Evolutionary conservation across 2,797 vertebrate genomes (phyloP), one percentile per base, ranked within the genome.

Genomic region (Muscicapa striata): DNA sequence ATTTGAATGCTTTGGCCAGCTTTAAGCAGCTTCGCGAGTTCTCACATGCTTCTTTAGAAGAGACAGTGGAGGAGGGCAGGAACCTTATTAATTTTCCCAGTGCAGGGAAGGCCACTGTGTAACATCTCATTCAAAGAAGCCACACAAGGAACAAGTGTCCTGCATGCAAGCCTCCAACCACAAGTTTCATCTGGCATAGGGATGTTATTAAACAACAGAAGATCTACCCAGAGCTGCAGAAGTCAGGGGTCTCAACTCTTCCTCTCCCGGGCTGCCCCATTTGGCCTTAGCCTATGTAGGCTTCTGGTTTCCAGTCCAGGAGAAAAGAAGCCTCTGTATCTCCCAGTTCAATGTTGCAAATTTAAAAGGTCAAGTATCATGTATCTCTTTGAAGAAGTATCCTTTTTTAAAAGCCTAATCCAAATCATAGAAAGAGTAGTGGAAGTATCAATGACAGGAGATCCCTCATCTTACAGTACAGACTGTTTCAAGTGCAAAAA

Each of bases 51-150:
- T 62, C 64, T 88, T 92, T 43, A 43, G 36, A 90, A 86, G 11
- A 69, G 55, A 30, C 9, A 15, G 22, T 11, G n/a, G 32, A 90
- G 55, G 63, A 79, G 30, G 46, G 43, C 16, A 34, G 15, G 36
- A n/a, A 16, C 30, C 19, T 59, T 24, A 32, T 8, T 55, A 14
- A 54, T 63, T 80, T 90, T 78, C 23, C 41, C 29, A 49, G 8
- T 11, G 34, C 16, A 55, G 11, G 41, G 38, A 77, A 67, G 41
- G 23, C 16, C 52, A 54, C 27, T 0, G 0, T n/a, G 8, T 21
- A 69, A 63, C 24, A 23, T 49, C 36, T 87, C 29, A 13, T 57
- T 88, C 77, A 86, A 40, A 92, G 69, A 70, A 84, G 49, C 29
- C 54, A 32, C 18, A 10, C 11, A 13, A 84, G 36, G 38, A 75